These are phyloP conservation scores for Pegoplata infirma DNA, from an alignment of 2,888 invertebrate species.

Conservation along the genomic window DNA sequence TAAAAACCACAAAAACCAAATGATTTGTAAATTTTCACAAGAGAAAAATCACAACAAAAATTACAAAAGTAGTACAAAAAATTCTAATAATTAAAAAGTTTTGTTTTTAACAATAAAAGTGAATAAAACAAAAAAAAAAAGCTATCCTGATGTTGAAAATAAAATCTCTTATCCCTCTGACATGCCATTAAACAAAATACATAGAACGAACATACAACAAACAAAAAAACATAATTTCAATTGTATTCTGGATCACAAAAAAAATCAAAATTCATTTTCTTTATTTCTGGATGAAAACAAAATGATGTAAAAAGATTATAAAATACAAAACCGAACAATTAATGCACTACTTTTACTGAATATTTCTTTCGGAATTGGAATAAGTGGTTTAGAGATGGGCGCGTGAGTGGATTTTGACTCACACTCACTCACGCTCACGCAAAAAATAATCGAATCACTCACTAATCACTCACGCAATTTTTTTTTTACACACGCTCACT, in stretches of 20 bases:
- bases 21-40: conserved; percentile 43
- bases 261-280: neutral
- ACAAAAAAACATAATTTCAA: conserved; percentile 14
- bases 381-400: no score
- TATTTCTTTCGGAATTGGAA: no score
- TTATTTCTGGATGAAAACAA: neutral
- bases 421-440: no score
- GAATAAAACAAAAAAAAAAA: conserved; percentile 24
- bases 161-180: conserved; percentile 10
- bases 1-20: conserved; percentile 21
- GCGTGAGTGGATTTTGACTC: no score
- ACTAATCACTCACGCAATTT: no score
- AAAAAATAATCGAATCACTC: no score
- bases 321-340: neutral
- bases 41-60: conserved; percentile 33
- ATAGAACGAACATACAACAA: neutral
- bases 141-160: conserved; percentile 34
- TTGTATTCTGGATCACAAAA: neutral
- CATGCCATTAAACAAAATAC: conserved; percentile 26
- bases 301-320: no score
- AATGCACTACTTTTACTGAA: no score
- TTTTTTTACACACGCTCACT: no score
- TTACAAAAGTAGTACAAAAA: conserved; percentile 11
- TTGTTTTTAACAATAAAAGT: no score
- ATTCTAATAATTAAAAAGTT: conserved; percentile 49